Evolutionary conservation across 2,113 vertebrate species (phyloP).

Genomic region (Cochlearius cochlearius): DNA sequence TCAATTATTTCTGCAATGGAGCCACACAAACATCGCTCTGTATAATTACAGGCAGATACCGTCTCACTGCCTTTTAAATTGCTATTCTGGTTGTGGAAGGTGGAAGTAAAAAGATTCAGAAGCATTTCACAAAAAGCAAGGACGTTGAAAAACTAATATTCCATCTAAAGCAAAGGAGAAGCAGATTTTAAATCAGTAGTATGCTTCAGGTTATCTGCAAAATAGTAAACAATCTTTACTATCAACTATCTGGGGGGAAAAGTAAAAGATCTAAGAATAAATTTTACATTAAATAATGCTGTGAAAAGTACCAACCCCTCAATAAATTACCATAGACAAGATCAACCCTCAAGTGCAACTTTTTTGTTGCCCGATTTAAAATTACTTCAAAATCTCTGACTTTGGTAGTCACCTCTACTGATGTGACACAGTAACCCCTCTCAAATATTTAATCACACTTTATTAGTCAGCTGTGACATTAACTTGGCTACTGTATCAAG

Average conservation of each 20-base stretch:
- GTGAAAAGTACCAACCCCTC: background rate
- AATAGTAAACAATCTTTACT: background rate
- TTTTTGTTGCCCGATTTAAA: background rate
- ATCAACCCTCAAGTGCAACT: background rate
- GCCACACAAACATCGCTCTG: background rate
- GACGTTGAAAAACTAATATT: background rate
- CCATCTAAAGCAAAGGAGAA: background rate
- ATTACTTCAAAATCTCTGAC: background rate
- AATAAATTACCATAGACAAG: background rate
- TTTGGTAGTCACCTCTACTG: background rate
- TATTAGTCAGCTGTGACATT: background rate
- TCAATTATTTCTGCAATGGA: background rate
- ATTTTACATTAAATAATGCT: background rate
- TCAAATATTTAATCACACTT: background rate
- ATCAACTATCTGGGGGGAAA: background rate
- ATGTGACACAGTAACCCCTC: background rate
- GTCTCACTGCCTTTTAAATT: background rate
- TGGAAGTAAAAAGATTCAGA: background rate
- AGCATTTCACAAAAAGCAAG: background rate
- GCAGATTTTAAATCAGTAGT: background rate
- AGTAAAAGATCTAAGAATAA: background rate
- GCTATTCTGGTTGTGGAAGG: background rate
- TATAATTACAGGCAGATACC: background rate
- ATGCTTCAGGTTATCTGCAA: background rate
- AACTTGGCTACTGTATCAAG: background rate